phyloP scores from a whole-genome alignment of 2,797 vertebrate genomes.

The Sebastes cheni region DNA sequence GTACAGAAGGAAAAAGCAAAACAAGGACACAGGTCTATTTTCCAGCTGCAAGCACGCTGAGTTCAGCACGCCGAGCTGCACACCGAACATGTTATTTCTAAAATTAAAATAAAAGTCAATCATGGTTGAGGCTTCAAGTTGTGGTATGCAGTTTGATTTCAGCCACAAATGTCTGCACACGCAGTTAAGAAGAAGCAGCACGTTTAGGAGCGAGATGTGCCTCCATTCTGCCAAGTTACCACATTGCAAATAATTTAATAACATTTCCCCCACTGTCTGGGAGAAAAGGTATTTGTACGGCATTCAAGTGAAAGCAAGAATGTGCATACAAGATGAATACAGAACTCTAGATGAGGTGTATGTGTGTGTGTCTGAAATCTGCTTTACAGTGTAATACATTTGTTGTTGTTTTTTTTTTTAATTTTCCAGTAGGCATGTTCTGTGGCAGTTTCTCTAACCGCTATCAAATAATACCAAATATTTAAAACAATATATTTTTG shows the following conservation, averaged over 20 bases:
- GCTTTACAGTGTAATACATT: background rate
- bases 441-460: background rate
- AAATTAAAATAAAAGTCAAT: conserved; percentile 18
- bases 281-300: conserved; percentile 13
- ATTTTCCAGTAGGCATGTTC: background rate
- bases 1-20: background rate
- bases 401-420: no score
- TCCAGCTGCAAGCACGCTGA: background rate
- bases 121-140: background rate
- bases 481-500: background rate
- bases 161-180: background rate
- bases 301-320: conserved; percentile 2
- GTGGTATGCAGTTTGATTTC: background rate
- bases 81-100: background rate
- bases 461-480: background rate
- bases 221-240: conserved; percentile 5
- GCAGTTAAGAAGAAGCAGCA: background rate
- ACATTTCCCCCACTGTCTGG: background rate
- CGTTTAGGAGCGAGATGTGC: background rate
- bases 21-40: background rate
- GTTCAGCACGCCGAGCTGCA: background rate
- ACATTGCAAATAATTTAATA: background rate
- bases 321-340: background rate
- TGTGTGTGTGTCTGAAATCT: background rate
- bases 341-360: background rate